Percentiles rank a stretch among this genome's conserved stretches.
Conservation (phyloP, 2,113 vertebrate genomes). For the Amphiprion ocellaris region DNA sequence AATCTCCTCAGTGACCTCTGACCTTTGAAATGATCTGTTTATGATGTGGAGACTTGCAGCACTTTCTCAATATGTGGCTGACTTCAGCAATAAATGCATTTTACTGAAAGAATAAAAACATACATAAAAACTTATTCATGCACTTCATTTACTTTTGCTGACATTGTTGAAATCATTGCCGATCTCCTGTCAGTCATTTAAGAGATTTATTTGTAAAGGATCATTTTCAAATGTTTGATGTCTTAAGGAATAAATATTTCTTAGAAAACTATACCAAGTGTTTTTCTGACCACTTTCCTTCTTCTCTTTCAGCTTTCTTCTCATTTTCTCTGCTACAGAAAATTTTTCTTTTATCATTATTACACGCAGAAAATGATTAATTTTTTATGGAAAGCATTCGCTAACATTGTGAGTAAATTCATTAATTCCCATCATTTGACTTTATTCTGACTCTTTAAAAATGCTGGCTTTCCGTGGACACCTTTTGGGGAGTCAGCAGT, state of each 20-base stretch:
- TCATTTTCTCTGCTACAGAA: background rate
- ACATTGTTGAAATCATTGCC: conserved; percentile 32
- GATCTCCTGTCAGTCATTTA: conserved; percentile 33
- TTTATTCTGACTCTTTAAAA: too few relatives aligned
- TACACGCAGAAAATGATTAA: background rate
- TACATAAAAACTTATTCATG: conserved; percentile 29
- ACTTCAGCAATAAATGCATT: conserved; percentile 22
- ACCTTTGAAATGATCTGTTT: background rate
- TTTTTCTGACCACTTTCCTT: background rate
- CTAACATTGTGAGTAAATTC: background rate
- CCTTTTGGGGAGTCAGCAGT: background rate
- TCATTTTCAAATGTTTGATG: conserved; percentile 17
- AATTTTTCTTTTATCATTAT: background rate
- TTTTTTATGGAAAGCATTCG: background rate
- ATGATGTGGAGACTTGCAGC: background rate
- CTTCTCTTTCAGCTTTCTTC: background rate
- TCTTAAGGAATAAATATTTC: conserved; percentile 17
- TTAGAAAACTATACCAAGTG: background rate
- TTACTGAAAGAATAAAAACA: conserved; percentile 3
- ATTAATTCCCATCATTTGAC: too few relatives aligned
- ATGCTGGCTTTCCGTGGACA: too few relatives aligned
- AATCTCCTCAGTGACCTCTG: conserved; percentile 9
- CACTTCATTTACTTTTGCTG: conserved; percentile 37
- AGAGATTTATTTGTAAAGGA: conserved; percentile 58
- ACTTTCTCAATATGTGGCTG: conserved; percentile 13